These are phyloP conservation scores for Archilochus colubris DNA, from an alignment of 2,113 vertebrate species.

Conservation along the genomic window DNA sequence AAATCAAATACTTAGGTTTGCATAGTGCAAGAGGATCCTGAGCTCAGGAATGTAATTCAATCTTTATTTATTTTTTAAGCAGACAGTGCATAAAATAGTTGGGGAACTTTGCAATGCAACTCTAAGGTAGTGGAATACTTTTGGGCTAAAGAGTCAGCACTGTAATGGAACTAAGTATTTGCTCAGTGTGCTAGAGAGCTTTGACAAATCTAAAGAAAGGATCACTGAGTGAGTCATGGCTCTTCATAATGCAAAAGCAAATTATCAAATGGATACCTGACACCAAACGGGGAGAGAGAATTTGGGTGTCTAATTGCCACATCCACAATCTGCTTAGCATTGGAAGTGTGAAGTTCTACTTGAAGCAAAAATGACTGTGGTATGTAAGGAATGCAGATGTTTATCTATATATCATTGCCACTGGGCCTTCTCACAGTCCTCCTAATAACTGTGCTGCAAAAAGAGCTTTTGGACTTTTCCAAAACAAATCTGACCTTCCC, in stretches of 20 bases:
- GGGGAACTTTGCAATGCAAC: neutral
- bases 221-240: constrained; percentile 4
- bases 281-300: constrained; percentile 24
- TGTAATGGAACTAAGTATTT: neutral
- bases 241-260: constrained; percentile 44
- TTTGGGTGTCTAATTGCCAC: neutral
- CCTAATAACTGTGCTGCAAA: constrained; percentile 61
- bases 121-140: constrained; percentile 1
- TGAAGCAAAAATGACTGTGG: constrained; percentile 64
- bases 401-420: constrained; percentile 70
- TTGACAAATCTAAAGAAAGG: constrained; percentile 33
- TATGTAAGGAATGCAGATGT: constrained; percentile 74
- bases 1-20: constrained; percentile 72
- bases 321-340: constrained; percentile 13
- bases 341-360: constrained; percentile 59
- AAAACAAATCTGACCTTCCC: constrained; percentile 68
- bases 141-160: neutral
- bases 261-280: constrained; percentile 52
- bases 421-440: constrained; percentile 65
- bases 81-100: constrained; percentile 43
- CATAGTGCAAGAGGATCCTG: constrained; percentile 63
- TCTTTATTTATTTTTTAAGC: constrained; percentile 63
- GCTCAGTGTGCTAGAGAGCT: neutral
- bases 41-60: constrained; percentile 55
- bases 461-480: constrained; percentile 64